phyloP scores from a whole-genome alignment of 2,888 invertebrate genomes.

The Lochmaea crataegi region DNA sequence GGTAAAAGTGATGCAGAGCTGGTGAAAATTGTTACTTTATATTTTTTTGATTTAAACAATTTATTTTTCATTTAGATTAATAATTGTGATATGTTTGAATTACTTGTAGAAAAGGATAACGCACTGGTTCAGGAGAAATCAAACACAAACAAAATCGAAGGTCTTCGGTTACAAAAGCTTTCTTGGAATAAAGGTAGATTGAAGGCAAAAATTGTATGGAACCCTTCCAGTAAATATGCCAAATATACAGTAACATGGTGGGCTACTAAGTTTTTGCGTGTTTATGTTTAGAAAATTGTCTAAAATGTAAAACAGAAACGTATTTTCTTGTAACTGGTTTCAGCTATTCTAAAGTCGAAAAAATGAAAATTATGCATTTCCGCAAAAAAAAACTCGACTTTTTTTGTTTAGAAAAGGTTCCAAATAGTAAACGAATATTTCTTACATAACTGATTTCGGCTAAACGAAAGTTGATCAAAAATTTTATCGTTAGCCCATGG shows the following conservation, averaged over 20 bases:
- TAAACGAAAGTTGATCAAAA: no score
- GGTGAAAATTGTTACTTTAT: neutral
- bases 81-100: neutral
- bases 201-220: conserved; percentile 60
- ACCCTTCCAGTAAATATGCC: conserved; percentile 49
- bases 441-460: no score
- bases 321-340: no score
- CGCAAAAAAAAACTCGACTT: no score
- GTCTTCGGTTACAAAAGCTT: conserved; percentile 59
- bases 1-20: neutral
- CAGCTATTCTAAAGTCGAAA: no score
- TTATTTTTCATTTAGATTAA: neutral
- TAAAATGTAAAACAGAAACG: no score
- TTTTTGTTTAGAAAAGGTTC: no score
- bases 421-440: no score
- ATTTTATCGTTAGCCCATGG: no score
- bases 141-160: conserved; percentile 53
- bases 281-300: no score
- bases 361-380: no score
- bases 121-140: conserved; percentile 22
- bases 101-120: conserved; percentile 31
- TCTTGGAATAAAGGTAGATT: conserved; percentile 60
- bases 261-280: no score
- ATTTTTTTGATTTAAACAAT: neutral
- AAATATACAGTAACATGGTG: conserved; percentile 62